A percentile compares a stretch with the other conserved stretches of the same genome.
These are phyloP conservation scores for Hydrophis major DNA, from an alignment of 2,797 vertebrate genomes.

Conservation along the genomic window DNA sequence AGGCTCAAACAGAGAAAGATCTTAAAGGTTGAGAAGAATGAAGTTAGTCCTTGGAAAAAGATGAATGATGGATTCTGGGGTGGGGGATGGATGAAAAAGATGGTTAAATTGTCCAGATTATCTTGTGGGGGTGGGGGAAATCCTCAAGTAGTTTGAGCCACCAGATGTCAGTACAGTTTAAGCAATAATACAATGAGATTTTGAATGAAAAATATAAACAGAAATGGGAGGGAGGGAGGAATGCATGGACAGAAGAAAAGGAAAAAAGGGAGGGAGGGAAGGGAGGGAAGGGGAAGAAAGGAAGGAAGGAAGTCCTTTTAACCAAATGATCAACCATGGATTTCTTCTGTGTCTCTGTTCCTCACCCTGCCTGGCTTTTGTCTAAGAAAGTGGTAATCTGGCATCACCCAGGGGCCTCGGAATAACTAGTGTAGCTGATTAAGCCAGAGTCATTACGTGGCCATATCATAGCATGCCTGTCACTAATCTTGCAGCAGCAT, in stretches of 20 bases:
- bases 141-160: slow-evolving; percentile 57
- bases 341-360: background rate
- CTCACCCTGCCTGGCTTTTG: background rate
- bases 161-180: slow-evolving; percentile 77
- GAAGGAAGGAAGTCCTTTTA: background rate
- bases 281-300: no score
- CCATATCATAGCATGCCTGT: background rate
- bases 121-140: background rate
- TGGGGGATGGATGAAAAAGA: background rate
- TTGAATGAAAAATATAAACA: background rate
- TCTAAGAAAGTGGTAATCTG: background rate
- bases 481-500: background rate
- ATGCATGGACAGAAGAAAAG: background rate
- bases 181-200: slow-evolving; percentile 47
- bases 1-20: background rate
- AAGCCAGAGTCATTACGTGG: background rate
- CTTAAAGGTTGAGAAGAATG: background rate
- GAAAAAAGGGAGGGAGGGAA: no score
- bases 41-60: rapidly evolving
- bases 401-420: background rate
- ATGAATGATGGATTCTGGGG: background rate
- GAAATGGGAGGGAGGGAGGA: background rate
- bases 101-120: background rate
- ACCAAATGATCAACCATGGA: background rate
- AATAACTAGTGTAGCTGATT: background rate